Base-by-base conservation (phyloP, 2,113 vertebrate genomes). In the Rhagologus leucostigma region DNA sequence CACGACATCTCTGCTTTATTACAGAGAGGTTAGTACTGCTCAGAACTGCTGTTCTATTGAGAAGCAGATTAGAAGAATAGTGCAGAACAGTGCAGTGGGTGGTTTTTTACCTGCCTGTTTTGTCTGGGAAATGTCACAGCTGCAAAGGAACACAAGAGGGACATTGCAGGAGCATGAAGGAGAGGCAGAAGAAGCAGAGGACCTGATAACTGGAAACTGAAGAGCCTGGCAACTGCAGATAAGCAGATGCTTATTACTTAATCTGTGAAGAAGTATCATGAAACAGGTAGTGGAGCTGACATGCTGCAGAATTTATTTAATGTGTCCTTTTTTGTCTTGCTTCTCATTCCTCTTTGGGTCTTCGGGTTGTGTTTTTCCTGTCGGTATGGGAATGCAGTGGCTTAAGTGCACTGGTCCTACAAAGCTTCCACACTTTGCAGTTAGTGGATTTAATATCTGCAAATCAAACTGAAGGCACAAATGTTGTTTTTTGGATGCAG, bases 161-260 rank as follows among this genome's bases (percentile, higher is more conserved):
- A 57, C 15, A 2, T 17, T 62, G 21, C 30, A 70, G 50, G 50
- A 84, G 22, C 42, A 52, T 5, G 44, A 77, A 83, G 75, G 29
- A 70, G 60, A 84, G 39, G 55, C 32, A 76, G 79, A 44, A 95
- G 86, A 52, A 81, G 56, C 44, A 84, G 75, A 94, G 46, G 15
- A 52, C 55, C 35, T 26, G 35, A 47, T 65, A 93, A 67, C 27
- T 78, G 79, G 33, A 50, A 81, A 44, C 41, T 15, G 11, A 44
- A 91, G 56, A 93, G 86, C 47, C 83, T 93, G 91, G 44, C 15
- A 87, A 37, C 21, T 30, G 41, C 60, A 92, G 94, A 93, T 94
- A 95, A 90, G 76, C 46, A 63, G 68, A 39, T 19, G 13, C 17
- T 91, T 87, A 33, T 79, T 89, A 16, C 33, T 93, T 68, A 56